A percentile compares a stretch with the other conserved stretches of the same genome.
Evolutionary conservation across 2,113 vertebrate genomes (phyloP).

Genomic region (Eulacestoma nigropectus): DNA sequence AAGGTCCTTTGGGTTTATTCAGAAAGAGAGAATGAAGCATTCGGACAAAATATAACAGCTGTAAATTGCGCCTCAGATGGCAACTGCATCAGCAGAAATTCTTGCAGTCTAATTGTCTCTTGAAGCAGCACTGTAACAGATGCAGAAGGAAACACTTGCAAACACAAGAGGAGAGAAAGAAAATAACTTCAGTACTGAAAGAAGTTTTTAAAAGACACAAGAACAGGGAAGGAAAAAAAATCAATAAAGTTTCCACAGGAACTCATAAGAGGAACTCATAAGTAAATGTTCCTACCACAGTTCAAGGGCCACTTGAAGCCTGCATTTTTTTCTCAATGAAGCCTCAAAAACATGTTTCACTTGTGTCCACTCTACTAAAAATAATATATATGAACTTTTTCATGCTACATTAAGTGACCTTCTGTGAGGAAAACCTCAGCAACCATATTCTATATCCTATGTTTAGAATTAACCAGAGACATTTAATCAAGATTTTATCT

Average conservation of each 20-base stretch:
- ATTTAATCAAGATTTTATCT: neutral
- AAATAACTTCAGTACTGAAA: neutral
- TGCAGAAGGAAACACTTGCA: neutral
- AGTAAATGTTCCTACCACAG: neutral
- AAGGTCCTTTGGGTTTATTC: neutral
- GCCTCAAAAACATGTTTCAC: neutral
- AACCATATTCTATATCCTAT: neutral
- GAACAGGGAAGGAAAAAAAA: neutral
- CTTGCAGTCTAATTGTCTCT: neutral
- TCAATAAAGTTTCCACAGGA: neutral
- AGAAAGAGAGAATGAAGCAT: neutral
- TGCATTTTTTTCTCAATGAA: neutral
- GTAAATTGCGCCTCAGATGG: neutral
- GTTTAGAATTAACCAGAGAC: neutral
- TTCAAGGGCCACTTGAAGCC: neutral
- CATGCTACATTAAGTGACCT: neutral
- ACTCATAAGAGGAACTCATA: neutral
- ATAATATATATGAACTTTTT: neutral
- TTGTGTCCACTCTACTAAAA: neutral
- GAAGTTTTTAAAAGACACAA: neutral
- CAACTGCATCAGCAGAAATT: neutral
- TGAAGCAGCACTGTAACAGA: neutral
- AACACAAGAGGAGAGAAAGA: neutral
- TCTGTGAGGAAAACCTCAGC: neutral
- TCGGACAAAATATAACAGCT: neutral